Conservation (phyloP, 2,888 invertebrate species). For the Itoplectis maculator region DNA sequence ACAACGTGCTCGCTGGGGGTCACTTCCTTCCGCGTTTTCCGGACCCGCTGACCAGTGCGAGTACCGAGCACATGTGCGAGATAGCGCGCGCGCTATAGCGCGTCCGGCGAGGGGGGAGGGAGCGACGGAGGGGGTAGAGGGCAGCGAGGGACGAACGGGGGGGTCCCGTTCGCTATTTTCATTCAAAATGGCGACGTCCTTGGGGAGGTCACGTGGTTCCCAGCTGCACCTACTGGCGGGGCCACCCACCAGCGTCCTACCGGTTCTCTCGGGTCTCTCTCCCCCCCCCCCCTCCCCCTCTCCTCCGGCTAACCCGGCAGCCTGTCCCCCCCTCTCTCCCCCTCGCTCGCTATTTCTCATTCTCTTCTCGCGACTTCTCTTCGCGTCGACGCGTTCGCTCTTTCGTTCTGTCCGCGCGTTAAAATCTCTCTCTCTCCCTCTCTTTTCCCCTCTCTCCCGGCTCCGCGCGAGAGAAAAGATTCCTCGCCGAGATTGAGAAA, state of each 20-base stretch:
- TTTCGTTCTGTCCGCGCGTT: slow-evolving; percentile 27
- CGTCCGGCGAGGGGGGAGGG: slow-evolving; percentile 11
- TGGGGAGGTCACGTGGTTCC: slow-evolving; percentile 80
- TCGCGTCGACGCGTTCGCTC: slow-evolving; percentile 7
- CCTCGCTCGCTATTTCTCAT: slow-evolving; percentile 41
- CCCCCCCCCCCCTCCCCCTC: slow-evolving; percentile 55
- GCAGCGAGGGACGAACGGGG: slow-evolving; percentile 10
- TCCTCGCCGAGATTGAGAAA: slow-evolving; percentile 47
- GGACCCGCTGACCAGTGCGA: slow-evolving; percentile 29
- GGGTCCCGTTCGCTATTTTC: slow-evolving; percentile 72
- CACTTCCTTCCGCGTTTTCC: slow-evolving; percentile 62
- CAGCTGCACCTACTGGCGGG: slow-evolving; percentile 76
- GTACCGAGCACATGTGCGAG: slow-evolving; percentile 37
- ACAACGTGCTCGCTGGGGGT: background rate
- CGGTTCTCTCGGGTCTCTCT: slow-evolving; percentile 61
- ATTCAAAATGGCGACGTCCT: slow-evolving; percentile 81
- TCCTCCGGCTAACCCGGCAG: no score
- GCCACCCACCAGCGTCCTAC: slow-evolving; percentile 75
- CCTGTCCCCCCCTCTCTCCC: slow-evolving; percentile 39
- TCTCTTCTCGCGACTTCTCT: slow-evolving; percentile 40
- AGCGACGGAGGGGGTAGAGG: no score
- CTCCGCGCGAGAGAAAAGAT: slow-evolving; percentile 31
- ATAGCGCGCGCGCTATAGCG: slow-evolving; percentile 45
- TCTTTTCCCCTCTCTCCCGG: no score
- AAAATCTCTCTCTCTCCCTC: slow-evolving; percentile 45